Evolutionary conservation across 2,797 vertebrate genomes (phyloP).

Genomic region (Hydrocynus forskahlii): DNA sequence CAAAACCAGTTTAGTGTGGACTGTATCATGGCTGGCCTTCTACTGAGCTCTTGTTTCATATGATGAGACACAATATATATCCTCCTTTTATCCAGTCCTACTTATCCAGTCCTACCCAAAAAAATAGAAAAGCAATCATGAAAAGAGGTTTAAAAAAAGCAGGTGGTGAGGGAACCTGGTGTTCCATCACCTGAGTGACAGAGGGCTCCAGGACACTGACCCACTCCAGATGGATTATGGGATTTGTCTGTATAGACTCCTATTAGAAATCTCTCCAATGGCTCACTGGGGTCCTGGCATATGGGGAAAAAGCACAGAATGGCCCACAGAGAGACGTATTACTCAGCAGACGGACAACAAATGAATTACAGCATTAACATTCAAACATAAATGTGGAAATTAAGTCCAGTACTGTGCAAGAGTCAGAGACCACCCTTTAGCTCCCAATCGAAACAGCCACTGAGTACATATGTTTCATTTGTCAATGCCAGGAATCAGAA

Average conservation of each 20-base stretch:
- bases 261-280: slow-evolving; percentile 48
- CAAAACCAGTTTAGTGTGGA: neutral
- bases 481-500: too few relatives aligned
- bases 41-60: neutral
- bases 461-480: too few relatives aligned
- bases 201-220: slow-evolving; percentile 38
- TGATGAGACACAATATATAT: neutral
- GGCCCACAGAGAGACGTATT: slow-evolving; percentile 30
- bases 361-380: slow-evolving; percentile 24
- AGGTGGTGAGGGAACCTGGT: slow-evolving; percentile 15
- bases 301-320: slow-evolving; percentile 14
- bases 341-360: slow-evolving; percentile 41
- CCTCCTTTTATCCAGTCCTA: neutral
- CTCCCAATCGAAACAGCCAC: too few relatives aligned
- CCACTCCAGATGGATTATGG: slow-evolving; percentile 54
- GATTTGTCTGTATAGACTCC: slow-evolving; percentile 53
- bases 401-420: neutral
- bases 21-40: neutral
- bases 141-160: slow-evolving; percentile 18
- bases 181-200: slow-evolving; percentile 37
- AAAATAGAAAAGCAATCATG: slow-evolving; percentile 27
- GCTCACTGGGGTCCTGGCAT: slow-evolving; percentile 32
- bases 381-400: neutral
- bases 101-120: neutral
- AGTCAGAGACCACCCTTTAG: too few relatives aligned